A percentile compares a stretch with the other conserved stretches of the same genome.
Evolutionary conservation across 2,888 invertebrate genomes (phyloP).

Genomic region (Agapostemon virescens): DNA sequence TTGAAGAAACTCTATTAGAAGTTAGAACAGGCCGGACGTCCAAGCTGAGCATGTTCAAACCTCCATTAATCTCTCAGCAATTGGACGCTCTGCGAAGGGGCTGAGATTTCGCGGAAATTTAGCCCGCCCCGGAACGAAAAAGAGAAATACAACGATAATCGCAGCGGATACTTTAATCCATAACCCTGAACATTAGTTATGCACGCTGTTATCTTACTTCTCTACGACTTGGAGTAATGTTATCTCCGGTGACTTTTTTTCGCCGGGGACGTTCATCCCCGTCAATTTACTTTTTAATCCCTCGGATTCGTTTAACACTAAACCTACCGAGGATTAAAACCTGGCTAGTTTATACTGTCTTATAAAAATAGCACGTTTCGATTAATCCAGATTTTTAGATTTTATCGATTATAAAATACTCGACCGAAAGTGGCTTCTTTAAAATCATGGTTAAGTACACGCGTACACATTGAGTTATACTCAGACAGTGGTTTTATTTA

Average conservation of each 20-base stretch:
- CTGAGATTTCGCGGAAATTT: slow-evolving; percentile 13
- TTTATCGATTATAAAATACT: no score
- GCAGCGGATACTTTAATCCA: slow-evolving; percentile 32
- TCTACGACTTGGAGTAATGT: slow-evolving; percentile 30
- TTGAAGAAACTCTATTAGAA: background rate
- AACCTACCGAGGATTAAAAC: no score
- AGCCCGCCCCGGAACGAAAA: background rate
- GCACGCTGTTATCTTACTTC: slow-evolving; percentile 30
- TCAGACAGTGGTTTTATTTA: no score
- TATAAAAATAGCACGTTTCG: no score
- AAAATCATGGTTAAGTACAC: no score
- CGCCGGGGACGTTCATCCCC: background rate
- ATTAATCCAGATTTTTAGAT: no score
- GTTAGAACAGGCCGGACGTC: background rate
- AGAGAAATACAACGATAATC: slow-evolving; percentile 21
- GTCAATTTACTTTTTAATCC: slow-evolving; percentile 30
- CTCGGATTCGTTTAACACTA: slow-evolving; percentile 9
- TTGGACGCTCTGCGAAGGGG: no score
- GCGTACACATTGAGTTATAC: no score
- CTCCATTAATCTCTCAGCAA: background rate
- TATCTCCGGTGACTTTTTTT: slow-evolving; percentile 28
- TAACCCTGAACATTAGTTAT: slow-evolving; percentile 44
- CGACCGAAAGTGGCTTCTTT: no score
- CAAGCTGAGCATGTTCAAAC: background rate
- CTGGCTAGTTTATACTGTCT: no score